phyloP scores from a whole-genome alignment of 2,888 invertebrate species.

The Molanna angustata region DNA sequence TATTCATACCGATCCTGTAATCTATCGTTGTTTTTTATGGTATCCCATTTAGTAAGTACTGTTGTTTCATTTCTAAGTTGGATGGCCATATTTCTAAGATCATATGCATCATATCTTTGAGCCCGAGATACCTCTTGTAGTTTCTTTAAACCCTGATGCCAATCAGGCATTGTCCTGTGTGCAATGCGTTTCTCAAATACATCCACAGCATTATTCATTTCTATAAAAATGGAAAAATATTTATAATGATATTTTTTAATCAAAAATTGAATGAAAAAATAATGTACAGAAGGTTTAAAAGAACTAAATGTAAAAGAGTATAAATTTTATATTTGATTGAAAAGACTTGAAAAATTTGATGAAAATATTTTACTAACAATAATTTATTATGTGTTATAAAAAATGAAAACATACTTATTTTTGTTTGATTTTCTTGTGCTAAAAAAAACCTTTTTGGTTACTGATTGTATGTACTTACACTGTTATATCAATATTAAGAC shows the following conservation, averaged over 20 bases:
- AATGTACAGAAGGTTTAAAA: not conserved
- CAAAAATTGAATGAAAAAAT: not conserved
- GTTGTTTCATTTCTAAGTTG: slow-evolving; percentile 72
- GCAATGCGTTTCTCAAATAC: slow-evolving; percentile 65
- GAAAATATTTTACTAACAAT: no score
- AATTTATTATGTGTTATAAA: no score
- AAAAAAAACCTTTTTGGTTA: no score
- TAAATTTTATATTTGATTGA: no score
- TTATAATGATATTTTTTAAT: not conserved
- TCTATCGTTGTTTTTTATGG: slow-evolving; percentile 69
- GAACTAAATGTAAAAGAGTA: no score
- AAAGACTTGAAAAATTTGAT: not conserved
- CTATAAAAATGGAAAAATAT: not conserved
- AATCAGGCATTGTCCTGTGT: slow-evolving; percentile 67
- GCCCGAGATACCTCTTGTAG: slow-evolving; percentile 68
- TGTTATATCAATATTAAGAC: no score
- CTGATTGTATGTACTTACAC: no score
- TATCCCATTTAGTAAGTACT: slow-evolving; percentile 75
- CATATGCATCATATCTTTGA: slow-evolving; percentile 64
- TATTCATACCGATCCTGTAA: slow-evolving; percentile 62
- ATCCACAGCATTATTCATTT: slow-evolving; percentile 38
- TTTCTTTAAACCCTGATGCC: slow-evolving; percentile 72
- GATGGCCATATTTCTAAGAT: slow-evolving; percentile 65
- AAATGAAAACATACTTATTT: no score
- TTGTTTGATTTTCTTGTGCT: no score